A percentile compares a stretch with the other conserved stretches of the same genome.
phyloP scores from a whole-genome alignment of 2,797 vertebrate genomes.

The Cirrhinus molitorella region DNA sequence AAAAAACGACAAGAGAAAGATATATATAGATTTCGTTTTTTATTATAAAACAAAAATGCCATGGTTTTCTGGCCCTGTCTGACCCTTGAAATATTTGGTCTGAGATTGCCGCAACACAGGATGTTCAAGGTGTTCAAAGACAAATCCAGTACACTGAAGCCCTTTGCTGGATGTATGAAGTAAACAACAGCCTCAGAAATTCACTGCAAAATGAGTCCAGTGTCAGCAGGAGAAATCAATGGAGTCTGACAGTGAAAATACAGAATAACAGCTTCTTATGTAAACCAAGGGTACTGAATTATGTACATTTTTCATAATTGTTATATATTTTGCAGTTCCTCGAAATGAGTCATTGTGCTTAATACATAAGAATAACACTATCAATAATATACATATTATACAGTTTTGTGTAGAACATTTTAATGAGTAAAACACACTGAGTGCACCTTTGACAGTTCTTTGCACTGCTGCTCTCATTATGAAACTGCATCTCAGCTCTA shows the following conservation, averaged over 20 bases:
- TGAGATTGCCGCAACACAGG: constrained; percentile 17
- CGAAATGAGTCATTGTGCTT: no score
- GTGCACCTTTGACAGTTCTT: background rate
- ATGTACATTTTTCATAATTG: background rate
- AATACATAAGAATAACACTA: no score
- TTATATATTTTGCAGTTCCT: no score
- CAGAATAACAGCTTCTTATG: background rate
- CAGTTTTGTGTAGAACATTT: no score
- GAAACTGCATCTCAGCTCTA: background rate
- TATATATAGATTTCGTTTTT: background rate
- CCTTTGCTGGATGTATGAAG: background rate
- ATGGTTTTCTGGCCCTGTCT: constrained; percentile 11
- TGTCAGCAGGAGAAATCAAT: background rate
- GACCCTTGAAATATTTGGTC: constrained; percentile 21
- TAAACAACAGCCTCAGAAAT: constrained; percentile 9
- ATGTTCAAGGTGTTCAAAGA: constrained; percentile 7
- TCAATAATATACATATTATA: no score
- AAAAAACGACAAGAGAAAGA: constrained; percentile 5
- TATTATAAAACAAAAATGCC: constrained; percentile 31
- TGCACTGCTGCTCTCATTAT: background rate
- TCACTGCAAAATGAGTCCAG: background rate
- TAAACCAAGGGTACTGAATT: background rate
- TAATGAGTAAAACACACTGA: no score
- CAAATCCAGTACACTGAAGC: constrained; percentile 2
- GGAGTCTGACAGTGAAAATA: background rate